phyloP scores from a whole-genome alignment of 2,888 invertebrate genomes.

The Limulus polyphemus region DNA sequence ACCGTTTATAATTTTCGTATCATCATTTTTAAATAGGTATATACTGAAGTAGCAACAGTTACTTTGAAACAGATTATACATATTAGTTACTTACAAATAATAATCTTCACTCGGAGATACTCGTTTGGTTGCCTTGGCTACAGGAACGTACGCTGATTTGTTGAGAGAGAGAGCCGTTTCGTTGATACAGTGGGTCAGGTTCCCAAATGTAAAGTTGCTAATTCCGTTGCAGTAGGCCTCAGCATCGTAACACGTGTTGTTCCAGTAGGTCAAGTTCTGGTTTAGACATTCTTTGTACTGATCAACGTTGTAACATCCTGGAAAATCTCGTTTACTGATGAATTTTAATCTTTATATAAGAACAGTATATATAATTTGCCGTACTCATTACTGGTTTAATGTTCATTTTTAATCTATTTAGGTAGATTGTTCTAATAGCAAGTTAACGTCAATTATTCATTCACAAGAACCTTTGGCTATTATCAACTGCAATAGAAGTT shows the following conservation, averaged over 20 bases:
- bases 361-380: no score
- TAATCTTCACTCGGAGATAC: constrained; percentile 7
- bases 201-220: neutral
- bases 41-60: no score
- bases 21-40: no score
- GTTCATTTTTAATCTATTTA: no score
- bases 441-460: no score
- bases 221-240: neutral
- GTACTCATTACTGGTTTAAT: no score
- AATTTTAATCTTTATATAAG: no score
- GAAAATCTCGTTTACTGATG: neutral
- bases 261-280: constrained; percentile 5
- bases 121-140: neutral
- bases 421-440: no score
- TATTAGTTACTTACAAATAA: constrained; percentile 3
- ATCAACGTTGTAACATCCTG: constrained; percentile 3
- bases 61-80: neutral
- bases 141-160: neutral
- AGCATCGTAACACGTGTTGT: constrained; percentile 5
- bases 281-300: constrained; percentile 2
- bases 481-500: no score
- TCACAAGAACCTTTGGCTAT: no score
- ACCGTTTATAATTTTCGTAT: no score
- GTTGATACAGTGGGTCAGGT: constrained; percentile 4
- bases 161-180: neutral